Conservation (phyloP, 2,888 invertebrate species). For the Phyllotreta cruciferae region DNA sequence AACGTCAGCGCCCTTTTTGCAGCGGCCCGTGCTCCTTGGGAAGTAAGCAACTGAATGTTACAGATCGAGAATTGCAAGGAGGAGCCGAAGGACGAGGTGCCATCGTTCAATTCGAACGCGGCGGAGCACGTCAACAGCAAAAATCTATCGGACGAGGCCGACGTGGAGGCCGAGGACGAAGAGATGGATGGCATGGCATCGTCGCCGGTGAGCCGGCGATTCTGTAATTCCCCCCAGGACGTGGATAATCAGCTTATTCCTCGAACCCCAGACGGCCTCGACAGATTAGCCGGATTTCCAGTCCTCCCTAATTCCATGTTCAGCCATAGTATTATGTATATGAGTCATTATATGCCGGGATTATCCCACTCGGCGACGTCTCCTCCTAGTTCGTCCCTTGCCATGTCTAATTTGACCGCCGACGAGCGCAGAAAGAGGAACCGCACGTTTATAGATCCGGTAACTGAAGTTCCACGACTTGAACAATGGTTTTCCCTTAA, state of each 20-base stretch:
- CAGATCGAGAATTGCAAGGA: constrained; percentile 54
- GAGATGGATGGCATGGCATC: constrained; percentile 45
- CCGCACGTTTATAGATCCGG: constrained; percentile 98
- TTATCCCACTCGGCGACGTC: constrained; percentile 63
- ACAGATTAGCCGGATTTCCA: constrained; percentile 68
- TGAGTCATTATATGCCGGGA: constrained; percentile 86
- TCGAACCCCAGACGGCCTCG: constrained; percentile 56
- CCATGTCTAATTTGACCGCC: constrained; percentile 69
- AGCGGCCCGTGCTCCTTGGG: constrained; percentile 30
- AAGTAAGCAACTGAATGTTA: constrained; percentile 43
- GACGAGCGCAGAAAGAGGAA: constrained; percentile 94
- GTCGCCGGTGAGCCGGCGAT: constrained; percentile 43
- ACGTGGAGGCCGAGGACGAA: constrained; percentile 67
- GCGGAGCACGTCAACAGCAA: constrained; percentile 66
- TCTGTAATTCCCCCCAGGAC: constrained; percentile 55
- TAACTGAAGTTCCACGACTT: constrained; percentile 93
- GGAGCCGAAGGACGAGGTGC: constrained; percentile 56
- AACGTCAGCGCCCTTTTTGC: constrained; percentile 29
- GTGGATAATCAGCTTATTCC: constrained; percentile 50
- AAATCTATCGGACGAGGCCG: constrained; percentile 63
- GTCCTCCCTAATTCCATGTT: constrained; percentile 89
- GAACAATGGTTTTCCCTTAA: constrained; percentile 98
- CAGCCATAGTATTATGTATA: constrained; percentile 89
- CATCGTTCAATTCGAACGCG: constrained; percentile 54
- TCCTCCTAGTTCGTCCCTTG: constrained; percentile 66